Conservation (phyloP, 1,140 invertebrate species). For the Leptoteleia sp. region DNA sequence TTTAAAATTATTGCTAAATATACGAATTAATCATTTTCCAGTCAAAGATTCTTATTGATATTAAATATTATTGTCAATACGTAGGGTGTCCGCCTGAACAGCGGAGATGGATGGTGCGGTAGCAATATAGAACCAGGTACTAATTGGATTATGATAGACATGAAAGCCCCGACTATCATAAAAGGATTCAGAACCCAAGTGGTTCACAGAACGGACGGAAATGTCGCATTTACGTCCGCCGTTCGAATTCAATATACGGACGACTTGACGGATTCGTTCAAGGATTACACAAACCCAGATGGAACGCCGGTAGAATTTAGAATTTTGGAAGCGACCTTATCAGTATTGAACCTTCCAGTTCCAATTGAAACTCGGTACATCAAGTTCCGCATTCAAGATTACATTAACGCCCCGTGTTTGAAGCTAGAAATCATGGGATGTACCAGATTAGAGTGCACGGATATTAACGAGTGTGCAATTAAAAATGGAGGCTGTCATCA, state of each 20-base stretch:
- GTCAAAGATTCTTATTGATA: not conserved
- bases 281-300: constrained; percentile 93
- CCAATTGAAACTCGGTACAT: constrained; percentile 95
- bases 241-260: constrained; percentile 93
- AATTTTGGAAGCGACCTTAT: constrained; percentile 92
- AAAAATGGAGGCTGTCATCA: constrained; percentile 97
- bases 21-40: too few species aligned
- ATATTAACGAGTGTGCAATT: constrained; percentile 94
- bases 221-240: constrained; percentile 92
- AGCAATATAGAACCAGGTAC: constrained; percentile 89
- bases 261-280: constrained; percentile 93
- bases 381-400: constrained; percentile 94
- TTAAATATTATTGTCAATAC: constrained; percentile 1
- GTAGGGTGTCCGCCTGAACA: constrained; percentile 90
- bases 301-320: constrained; percentile 96
- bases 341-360: constrained; percentile 93
- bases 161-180: constrained; percentile 94
- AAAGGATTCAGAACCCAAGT: constrained; percentile 94
- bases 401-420: constrained; percentile 92
- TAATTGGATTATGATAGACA: constrained; percentile 94
- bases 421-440: constrained; percentile 97
- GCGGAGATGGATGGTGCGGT: constrained; percentile 94
- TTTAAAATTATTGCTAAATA: constrained; percentile 6
- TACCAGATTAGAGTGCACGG: constrained; percentile 92
- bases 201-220: constrained; percentile 88